Evolutionary conservation across 2,888 invertebrate species (phyloP), one percentile per base, ranked within the genome.

Genomic region (Eupithecia vulgata): DNA sequence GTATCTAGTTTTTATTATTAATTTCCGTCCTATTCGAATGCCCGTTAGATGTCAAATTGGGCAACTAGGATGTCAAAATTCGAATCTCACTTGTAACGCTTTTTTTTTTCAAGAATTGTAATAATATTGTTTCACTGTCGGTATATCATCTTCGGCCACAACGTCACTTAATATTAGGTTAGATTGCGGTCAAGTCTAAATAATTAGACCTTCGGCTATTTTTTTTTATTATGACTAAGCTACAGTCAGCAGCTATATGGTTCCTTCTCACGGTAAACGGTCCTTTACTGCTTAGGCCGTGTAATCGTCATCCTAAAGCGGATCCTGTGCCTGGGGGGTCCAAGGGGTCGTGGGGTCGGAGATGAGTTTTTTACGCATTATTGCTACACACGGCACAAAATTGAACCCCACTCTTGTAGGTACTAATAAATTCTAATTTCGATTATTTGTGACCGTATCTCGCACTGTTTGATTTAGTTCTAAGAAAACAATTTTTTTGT

Each of bases 331-430:
- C 65, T 8, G 77, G 82, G 81, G 77, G 80, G 74, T 77, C 78
- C 76, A 72, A 79, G 80, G 81, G 82, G 81, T 82, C 83, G 82
- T 84, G 87, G 87, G 84, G 85, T 83, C 89, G 91, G 91, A 93
- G 93, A 93, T 93, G 94, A 93, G 94, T 92, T 94, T 94, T 93
- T 93, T 94, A 93, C 94, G 93, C 94, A 93, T 94, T 93, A 93
- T 91, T 91, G 91, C 91, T 90, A 91, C 90, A 91, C 90, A 90
- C 91, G 89, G 90, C 87, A 88, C 88, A 86, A 87, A 88, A 90
- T 90, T 90, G 89, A 87, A 88, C 90, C 90, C 89, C 87, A 86
- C 85, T 86, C 81, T 83, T 82, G 82, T 76, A 65, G 65, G 65
- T 65, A 85, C 87, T 91, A 91, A 92, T 91, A 92, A 92, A 91